Conservation (phyloP, 2,888 invertebrate genomes). For the Parascotia fuliginaria region DNA sequence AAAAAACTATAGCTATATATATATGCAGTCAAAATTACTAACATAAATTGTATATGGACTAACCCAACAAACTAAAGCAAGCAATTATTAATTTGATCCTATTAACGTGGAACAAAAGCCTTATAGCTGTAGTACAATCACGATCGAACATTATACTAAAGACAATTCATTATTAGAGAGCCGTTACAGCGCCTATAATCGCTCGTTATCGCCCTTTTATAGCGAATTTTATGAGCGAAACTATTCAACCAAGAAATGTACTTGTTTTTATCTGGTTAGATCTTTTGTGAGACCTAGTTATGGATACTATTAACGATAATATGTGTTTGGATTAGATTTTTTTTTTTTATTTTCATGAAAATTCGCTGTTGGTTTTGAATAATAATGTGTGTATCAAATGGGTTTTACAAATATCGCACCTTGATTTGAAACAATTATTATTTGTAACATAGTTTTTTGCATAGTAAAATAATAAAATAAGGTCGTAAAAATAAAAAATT, state of each 20-base stretch:
- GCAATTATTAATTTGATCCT: conserved; percentile 54
- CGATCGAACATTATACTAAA: conserved; percentile 79
- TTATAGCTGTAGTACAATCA: conserved; percentile 64
- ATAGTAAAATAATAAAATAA: no score
- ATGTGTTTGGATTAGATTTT: background rate
- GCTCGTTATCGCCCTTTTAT: conserved; percentile 86
- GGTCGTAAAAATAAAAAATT: no score
- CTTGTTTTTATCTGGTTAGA: conserved; percentile 68
- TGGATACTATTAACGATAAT: conserved; percentile 8
- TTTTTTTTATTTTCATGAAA: no score
- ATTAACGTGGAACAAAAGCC: conserved; percentile 65
- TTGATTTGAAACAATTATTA: no score
- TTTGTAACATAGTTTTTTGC: no score
- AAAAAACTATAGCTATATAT: no score
- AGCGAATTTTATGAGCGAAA: conserved; percentile 83
- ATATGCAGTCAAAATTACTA: no score
- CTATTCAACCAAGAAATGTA: conserved; percentile 82
- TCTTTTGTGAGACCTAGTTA: conserved; percentile 74
- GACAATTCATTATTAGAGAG: conserved; percentile 85
- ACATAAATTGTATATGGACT: background rate
- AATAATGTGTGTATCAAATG: no score
- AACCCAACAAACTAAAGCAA: conserved; percentile 25
- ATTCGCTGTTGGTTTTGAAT: no score
- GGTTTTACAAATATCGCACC: no score
- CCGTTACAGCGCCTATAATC: conserved; percentile 81